These are phyloP conservation scores for Tupaia chinensis DNA, from an alignment of 2,113 vertebrate genomes.

Conservation along the genomic window DNA sequence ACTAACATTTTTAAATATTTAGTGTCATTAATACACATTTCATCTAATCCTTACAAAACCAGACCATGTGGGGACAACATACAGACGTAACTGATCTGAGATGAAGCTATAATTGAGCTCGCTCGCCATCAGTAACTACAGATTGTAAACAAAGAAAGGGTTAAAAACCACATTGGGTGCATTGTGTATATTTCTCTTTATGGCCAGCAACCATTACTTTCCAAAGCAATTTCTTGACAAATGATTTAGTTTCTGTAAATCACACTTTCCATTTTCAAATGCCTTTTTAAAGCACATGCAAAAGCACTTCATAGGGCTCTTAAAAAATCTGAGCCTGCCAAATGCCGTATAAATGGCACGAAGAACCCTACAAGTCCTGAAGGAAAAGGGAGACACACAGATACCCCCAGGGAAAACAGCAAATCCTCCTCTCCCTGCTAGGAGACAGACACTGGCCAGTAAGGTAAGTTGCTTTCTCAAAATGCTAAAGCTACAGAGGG, in stretches of 20 bases:
- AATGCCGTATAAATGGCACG: slow-evolving; percentile 63
- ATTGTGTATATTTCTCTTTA: slow-evolving; percentile 62
- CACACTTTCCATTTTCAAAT: slow-evolving; percentile 75
- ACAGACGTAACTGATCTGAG: slow-evolving; percentile 32
- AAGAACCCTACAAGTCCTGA: slow-evolving; percentile 65
- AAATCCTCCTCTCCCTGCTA: slow-evolving; percentile 74
- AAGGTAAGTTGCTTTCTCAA: slow-evolving; percentile 87
- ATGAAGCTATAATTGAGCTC: slow-evolving; percentile 56
- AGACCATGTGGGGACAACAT: background rate
- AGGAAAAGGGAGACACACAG: slow-evolving; percentile 63
- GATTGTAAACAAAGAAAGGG: slow-evolving; percentile 60
- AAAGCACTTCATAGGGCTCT: slow-evolving; percentile 66
- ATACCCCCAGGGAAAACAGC: slow-evolving; percentile 57
- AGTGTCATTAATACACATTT: slow-evolving; percentile 21
- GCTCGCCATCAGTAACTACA: background rate
- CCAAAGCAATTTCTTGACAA: slow-evolving; percentile 76
- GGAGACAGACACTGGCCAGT: slow-evolving; percentile 83
- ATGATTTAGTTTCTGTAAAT: slow-evolving; percentile 44
- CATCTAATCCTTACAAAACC: slow-evolving; percentile 54
- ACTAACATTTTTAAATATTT: slow-evolving; percentile 30
- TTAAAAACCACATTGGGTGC: slow-evolving; percentile 75
- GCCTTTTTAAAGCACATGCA: slow-evolving; percentile 52
- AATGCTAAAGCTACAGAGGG: slow-evolving; percentile 81
- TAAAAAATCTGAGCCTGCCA: slow-evolving; percentile 66
- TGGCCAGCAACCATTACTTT: slow-evolving; percentile 75